Percentiles rank a stretch among this genome's conserved stretches.
Conservation (phyloP, 2,113 vertebrate species). For the Camelus dromedarius region DNA sequence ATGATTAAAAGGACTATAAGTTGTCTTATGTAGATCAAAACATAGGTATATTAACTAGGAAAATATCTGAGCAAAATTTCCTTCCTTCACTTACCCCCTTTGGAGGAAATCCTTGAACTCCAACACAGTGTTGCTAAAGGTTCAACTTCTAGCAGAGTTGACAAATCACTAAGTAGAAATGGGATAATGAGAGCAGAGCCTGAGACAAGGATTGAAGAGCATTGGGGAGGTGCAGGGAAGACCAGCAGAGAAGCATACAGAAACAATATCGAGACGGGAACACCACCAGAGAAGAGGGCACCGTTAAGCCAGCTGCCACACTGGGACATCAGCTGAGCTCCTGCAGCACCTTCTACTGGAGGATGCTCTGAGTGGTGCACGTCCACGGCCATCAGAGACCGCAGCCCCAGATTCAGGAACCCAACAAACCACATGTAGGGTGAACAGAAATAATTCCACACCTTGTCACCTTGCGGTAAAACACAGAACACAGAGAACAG, state of each 20-base stretch:
- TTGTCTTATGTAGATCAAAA: neutral
- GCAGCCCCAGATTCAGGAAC: neutral
- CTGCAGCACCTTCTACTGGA: too few species aligned
- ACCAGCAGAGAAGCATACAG: neutral
- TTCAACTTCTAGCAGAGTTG: neutral
- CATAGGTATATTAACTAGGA: neutral
- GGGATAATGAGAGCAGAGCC: neutral
- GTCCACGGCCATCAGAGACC: neutral
- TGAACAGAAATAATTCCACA: neutral
- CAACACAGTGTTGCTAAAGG: neutral
- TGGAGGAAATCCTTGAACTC: neutral
- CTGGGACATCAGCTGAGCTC: neutral
- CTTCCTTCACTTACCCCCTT: neutral
- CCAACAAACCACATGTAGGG: neutral
- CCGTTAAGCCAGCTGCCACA: neutral
- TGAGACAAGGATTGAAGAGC: neutral
- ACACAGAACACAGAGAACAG: neutral
- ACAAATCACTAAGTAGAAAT: neutral
- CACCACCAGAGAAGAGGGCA: neutral
- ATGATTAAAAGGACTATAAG: neutral
- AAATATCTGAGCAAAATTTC: neutral
- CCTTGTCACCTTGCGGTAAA: neutral
- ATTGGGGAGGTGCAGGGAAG: neutral
- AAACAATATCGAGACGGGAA: neutral
- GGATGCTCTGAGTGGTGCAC: neutral